Evolutionary conservation across 2,888 invertebrate species (phyloP), one percentile per base, ranked within the genome.

Genomic region (Trichacis sp.): DNA sequence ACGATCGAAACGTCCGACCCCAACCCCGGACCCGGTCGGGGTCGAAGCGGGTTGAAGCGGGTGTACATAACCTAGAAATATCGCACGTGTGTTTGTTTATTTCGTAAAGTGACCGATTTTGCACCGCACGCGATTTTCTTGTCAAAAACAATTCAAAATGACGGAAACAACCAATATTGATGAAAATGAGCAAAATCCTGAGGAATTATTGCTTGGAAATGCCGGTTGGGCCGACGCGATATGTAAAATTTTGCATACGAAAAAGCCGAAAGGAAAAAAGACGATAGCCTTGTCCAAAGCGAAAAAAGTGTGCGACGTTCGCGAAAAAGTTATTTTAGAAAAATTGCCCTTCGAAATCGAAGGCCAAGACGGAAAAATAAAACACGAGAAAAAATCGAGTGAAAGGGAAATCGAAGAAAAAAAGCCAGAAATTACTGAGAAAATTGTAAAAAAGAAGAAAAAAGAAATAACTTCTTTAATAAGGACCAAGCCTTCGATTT

Each of bases 201-300:
- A n/a, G n/a, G n/a, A n/a, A n/a, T n/a, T n/a, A n/a, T n/a, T 69
- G 11, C 71, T 56, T 15, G 70, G 69, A 0, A 93, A 93, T 81
- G 85, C 88, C 66, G 92, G 91, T 1, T 95, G 94, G 94, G 94
- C 93, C 1, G 91, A 94, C 84, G 93, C 92, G 0, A 89, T 95
- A 78, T 87, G 90, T 5, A 94, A 94, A 84, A 92, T 95, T 69
- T 86, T 95, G 18, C 89, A 88, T 61, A 88, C 91, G 1, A 91
- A 88, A 20, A 92, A 93, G 79, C 92, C 93, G 0, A 92, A 91
- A 82, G 87, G 88, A 40, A 92, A 92, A 73, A 93, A 92, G 79
- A 88, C 90, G 0, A 84, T 93, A 53, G 92, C 94, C 0, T 82
- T 96, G 33, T 92, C 94, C 0, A 90, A 92, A 78, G 94, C 94